Percentiles rank a stretch among this genome's conserved stretches.
Conservation (phyloP, 2,113 vertebrate genomes). For the Larimichthys crocea region DNA sequence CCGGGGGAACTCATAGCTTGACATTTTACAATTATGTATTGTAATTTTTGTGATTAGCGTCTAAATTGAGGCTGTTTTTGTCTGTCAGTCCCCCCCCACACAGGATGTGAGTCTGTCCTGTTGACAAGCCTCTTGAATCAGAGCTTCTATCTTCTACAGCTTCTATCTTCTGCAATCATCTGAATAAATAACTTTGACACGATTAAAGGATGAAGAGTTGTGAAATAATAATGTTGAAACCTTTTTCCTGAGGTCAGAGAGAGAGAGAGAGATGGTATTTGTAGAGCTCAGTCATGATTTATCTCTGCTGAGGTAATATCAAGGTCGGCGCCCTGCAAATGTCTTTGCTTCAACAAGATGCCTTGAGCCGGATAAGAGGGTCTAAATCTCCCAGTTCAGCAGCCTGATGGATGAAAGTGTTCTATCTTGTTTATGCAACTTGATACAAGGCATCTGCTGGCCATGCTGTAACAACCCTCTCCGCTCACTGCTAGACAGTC, state of each 20-base stretch:
- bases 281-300: slow-evolving; percentile 69
- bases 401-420: slow-evolving; percentile 80
- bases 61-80: slow-evolving; percentile 21
- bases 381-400: slow-evolving; percentile 66
- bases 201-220: slow-evolving; percentile 25
- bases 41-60: background rate
- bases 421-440: slow-evolving; percentile 81
- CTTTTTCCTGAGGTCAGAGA: slow-evolving; percentile 19
- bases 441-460: slow-evolving; percentile 81
- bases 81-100: slow-evolving; percentile 19
- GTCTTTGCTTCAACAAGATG: slow-evolving; percentile 73
- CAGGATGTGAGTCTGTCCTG: slow-evolving; percentile 44
- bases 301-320: slow-evolving; percentile 73
- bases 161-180: slow-evolving; percentile 16
- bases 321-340: slow-evolving; percentile 66
- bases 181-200: slow-evolving; percentile 45
- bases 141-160: background rate
- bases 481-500: slow-evolving; percentile 41
- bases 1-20: rapidly evolving
- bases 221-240: slow-evolving; percentile 45
- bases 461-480: slow-evolving; percentile 46
- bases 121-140: slow-evolving; percentile 10
- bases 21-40: background rate
- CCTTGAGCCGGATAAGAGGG: slow-evolving; percentile 70
- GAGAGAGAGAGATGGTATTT: slow-evolving; percentile 38